Conservation (phyloP, 2,888 invertebrate species). For the Vanessa cardui region DNA sequence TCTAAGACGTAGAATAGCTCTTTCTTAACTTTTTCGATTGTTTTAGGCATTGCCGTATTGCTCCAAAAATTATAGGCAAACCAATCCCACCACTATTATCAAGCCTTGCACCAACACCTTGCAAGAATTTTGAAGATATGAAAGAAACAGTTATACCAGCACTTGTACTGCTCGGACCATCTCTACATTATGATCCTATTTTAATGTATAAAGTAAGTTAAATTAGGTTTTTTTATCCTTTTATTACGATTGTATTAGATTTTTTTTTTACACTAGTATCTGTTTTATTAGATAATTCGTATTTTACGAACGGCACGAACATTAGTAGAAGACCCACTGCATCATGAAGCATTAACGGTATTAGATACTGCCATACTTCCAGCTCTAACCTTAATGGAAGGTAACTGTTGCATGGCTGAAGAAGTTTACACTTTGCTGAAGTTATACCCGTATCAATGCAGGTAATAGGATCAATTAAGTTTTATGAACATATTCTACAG, state of each 20-base stretch:
- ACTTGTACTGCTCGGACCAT: conserved; percentile 92
- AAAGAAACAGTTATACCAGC: conserved; percentile 92
- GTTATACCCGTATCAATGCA: conserved; percentile 92
- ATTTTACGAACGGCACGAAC: conserved; percentile 68
- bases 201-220: conserved; percentile 90
- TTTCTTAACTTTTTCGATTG: background rate
- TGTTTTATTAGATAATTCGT: conserved; percentile 67
- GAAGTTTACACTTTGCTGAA: conserved; percentile 96
- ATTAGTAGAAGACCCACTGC: conserved; percentile 82
- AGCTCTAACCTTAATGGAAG: conserved; percentile 94
- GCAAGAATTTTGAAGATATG: conserved; percentile 88
- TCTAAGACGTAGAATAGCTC: too few relatives aligned
- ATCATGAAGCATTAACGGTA: conserved; percentile 92
- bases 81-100: conserved; percentile 79
- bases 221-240: background rate
- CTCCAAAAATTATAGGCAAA: conserved; percentile 86
- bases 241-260: background rate
- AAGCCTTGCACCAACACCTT: conserved; percentile 84
- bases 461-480: conserved; percentile 65
- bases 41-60: conserved; percentile 88
- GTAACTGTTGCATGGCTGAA: conserved; percentile 97
- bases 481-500: background rate
- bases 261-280: background rate
- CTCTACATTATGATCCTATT: conserved; percentile 93
- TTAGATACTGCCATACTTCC: conserved; percentile 95